These are phyloP conservation scores for Yoshiicerus persimilis DNA, from an alignment of 1,140 invertebrate species.

Conservation along the genomic window DNA sequence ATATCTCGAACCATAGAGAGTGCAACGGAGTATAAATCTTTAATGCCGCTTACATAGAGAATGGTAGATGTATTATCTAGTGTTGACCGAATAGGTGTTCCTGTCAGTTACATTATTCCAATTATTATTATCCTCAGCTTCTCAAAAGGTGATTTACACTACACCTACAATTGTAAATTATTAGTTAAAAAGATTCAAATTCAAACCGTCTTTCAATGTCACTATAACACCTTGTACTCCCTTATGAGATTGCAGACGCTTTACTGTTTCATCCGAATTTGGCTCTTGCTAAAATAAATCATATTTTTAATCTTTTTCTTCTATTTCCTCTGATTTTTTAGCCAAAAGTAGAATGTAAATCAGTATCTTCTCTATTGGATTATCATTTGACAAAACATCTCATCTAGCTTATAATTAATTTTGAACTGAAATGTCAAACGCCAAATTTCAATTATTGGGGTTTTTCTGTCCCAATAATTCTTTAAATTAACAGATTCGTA, in stretches of 20 bases:
- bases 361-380: no score
- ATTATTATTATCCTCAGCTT: neutral
- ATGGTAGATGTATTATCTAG: slow-evolving; percentile 94
- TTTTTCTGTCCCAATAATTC: no score
- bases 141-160: neutral
- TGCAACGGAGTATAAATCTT: slow-evolving; percentile 65
- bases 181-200: neutral
- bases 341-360: no score
- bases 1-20: slow-evolving; percentile 77
- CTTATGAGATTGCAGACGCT: slow-evolving; percentile 92
- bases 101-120: slow-evolving; percentile 52
- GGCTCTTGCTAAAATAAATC: slow-evolving; percentile 63
- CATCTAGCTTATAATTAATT: no score
- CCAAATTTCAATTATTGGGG: no score
- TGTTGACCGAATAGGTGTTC: slow-evolving; percentile 90
- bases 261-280: slow-evolving; percentile 97
- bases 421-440: no score
- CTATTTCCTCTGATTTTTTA: no score
- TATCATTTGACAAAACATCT: no score
- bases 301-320: no score
- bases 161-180: neutral
- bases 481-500: no score
- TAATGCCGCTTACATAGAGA: slow-evolving; percentile 89
- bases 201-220: slow-evolving; percentile 88
- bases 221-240: slow-evolving; percentile 95